phyloP scores from a whole-genome alignment of 2,797 vertebrate genomes.

The Oreochromis grahami region DNA sequence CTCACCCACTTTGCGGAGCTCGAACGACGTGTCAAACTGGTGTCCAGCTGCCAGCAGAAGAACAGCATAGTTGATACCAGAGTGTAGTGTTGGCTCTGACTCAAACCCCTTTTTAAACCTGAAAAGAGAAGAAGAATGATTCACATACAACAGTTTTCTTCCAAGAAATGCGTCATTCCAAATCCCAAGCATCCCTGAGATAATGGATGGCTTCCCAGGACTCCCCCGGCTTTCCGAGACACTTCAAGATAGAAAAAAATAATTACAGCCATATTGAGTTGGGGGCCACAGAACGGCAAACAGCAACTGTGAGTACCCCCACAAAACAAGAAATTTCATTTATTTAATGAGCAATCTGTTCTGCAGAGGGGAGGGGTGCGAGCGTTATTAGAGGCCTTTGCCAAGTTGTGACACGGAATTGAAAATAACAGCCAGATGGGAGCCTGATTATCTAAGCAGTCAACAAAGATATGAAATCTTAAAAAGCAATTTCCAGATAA shows the following conservation, averaged over 20 bases:
- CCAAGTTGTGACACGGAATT: slow-evolving; percentile 31
- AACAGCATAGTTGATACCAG: slow-evolving; percentile 96
- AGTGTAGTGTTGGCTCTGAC: slow-evolving; percentile 95
- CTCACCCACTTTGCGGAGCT: slow-evolving; percentile 98
- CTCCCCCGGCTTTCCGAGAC: slow-evolving; percentile 2
- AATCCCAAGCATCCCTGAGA: background rate
- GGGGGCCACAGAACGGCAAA: slow-evolving; percentile 36
- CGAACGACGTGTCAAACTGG: slow-evolving; percentile 94
- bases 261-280: slow-evolving; percentile 58
- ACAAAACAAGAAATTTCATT: slow-evolving; percentile 53
- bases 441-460: slow-evolving; percentile 18
- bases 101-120: slow-evolving; percentile 98
- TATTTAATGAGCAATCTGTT: slow-evolving; percentile 67
- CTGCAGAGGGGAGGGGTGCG: slow-evolving; percentile 10
- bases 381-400: slow-evolving; percentile 35
- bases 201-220: background rate
- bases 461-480: slow-evolving; percentile 16
- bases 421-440: slow-evolving; percentile 50
- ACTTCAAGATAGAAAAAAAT: slow-evolving; percentile 25
- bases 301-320: slow-evolving; percentile 4
- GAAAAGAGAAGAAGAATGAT: slow-evolving; percentile 24
- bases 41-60: slow-evolving; percentile 94
- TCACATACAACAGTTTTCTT: slow-evolving; percentile 1
- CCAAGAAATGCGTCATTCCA: slow-evolving; percentile 18
- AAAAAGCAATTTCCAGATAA: slow-evolving; percentile 32